Evolutionary conservation across 2,113 vertebrate species (phyloP).

Genomic region (Clarias macrocephalus): DNA sequence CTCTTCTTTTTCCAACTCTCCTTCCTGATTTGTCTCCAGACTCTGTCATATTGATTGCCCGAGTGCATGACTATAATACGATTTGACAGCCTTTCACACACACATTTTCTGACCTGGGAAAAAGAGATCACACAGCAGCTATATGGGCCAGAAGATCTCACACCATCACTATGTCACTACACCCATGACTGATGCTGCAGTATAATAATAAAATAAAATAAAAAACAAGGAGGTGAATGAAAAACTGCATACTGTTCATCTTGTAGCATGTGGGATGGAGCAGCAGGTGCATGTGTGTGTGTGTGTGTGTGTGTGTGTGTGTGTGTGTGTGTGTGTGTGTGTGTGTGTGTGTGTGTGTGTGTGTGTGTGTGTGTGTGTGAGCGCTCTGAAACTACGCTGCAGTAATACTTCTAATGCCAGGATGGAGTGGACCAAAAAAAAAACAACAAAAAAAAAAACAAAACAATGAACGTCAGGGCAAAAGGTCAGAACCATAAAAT

Average conservation of each 20-base stretch:
- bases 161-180: slow-evolving; percentile 38
- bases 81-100: slow-evolving; percentile 67
- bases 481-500: neutral
- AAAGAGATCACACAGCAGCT: slow-evolving; percentile 55
- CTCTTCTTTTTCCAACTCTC: slow-evolving; percentile 9
- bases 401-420: neutral
- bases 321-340: too few relatives aligned
- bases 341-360: too few relatives aligned
- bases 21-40: slow-evolving; percentile 61
- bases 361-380: too few relatives aligned
- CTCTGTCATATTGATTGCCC: slow-evolving; percentile 71
- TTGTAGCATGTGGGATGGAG: neutral
- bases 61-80: slow-evolving; percentile 71
- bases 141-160: slow-evolving; percentile 51
- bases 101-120: slow-evolving; percentile 61
- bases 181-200: slow-evolving; percentile 50
- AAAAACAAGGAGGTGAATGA: neutral
- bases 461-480: neutral
- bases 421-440: neutral
- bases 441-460: too few relatives aligned
- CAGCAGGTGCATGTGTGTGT: neutral
- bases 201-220: neutral
- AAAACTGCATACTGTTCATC: neutral
- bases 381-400: neutral
- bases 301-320: neutral